Evolutionary conservation across 2,797 vertebrate genomes (phyloP).

Genomic region (Scolopax rusticola): DNA sequence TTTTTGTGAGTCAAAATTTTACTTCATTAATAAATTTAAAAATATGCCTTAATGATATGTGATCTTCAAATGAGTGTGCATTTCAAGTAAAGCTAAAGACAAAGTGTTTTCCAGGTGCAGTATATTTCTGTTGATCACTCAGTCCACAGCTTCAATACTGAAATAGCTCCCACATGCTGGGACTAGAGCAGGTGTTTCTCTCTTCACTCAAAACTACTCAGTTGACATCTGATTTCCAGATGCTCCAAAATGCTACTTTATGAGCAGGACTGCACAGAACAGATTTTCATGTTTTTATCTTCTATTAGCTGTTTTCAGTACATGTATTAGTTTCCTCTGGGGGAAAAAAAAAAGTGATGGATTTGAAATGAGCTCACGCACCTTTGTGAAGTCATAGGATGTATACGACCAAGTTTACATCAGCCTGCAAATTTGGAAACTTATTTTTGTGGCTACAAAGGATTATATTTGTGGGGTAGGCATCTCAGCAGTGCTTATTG

Average conservation of each 20-base stretch:
- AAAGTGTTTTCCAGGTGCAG: background rate
- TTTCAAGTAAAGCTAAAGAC: background rate
- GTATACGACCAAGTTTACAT: background rate
- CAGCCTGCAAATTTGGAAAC: background rate
- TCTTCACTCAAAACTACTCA: background rate
- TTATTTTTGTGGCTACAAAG: background rate
- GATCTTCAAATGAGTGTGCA: background rate
- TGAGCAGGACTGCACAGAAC: background rate
- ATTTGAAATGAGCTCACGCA: background rate
- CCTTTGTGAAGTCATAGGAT: background rate
- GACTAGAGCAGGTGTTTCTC: background rate
- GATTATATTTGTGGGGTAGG: background rate
- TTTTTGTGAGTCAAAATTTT: too few species aligned
- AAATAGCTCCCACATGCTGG: background rate
- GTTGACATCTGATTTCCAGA: slow-evolving; percentile 10
- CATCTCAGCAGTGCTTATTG: background rate
- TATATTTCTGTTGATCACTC: background rate
- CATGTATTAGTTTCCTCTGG: background rate
- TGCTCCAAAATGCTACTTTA: background rate
- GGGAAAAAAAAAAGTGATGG: background rate
- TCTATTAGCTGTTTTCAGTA: background rate
- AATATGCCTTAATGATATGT: background rate
- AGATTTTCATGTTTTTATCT: background rate
- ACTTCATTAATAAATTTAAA: background rate
- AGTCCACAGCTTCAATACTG: background rate